phyloP scores from a whole-genome alignment of 2,113 vertebrate genomes.

The Heterochromis multidens region DNA sequence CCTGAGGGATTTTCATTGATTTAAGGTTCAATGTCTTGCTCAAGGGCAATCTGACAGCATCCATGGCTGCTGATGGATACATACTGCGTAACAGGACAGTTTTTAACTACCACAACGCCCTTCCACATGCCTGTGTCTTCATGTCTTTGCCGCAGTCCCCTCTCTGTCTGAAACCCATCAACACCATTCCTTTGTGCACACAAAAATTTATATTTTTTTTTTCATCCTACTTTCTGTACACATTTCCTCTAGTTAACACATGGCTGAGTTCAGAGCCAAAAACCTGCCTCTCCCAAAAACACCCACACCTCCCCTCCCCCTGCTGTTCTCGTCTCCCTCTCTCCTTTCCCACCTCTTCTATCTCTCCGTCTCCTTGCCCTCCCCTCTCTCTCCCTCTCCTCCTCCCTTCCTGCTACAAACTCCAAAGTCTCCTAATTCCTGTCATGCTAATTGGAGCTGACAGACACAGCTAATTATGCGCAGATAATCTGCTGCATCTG shows the following conservation, averaged over 20 bases:
- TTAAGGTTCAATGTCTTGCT: background rate
- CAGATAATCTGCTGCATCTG: conserved; percentile 83
- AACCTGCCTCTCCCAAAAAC: conserved; percentile 21
- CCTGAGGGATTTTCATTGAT: background rate
- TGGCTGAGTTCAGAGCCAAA: conserved; percentile 52
- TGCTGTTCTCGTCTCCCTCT: background rate
- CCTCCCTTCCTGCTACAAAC: conserved; percentile 41
- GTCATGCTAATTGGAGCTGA: conserved; percentile 81
- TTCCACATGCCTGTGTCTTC: background rate
- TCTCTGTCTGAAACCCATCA: conserved; percentile 20
- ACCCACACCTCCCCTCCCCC: background rate
- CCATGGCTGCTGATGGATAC: background rate
- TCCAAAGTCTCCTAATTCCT: conserved; percentile 70
- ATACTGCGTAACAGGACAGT: background rate
- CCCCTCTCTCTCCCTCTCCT: background rate
- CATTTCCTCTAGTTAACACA: conserved; percentile 14
- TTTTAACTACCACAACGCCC: background rate
- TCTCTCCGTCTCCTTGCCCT: conserved; percentile 12
- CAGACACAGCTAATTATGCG: conserved; percentile 80
- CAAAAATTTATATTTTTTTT: conserved; percentile 21
- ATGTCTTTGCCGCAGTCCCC: background rate
- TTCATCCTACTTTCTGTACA: conserved; percentile 24
- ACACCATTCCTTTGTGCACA: background rate
- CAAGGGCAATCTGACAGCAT: background rate
- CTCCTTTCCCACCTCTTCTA: background rate